Base-by-base conservation (phyloP, 2,888 invertebrate species). In the Fissipunctia ypsillon region DNA sequence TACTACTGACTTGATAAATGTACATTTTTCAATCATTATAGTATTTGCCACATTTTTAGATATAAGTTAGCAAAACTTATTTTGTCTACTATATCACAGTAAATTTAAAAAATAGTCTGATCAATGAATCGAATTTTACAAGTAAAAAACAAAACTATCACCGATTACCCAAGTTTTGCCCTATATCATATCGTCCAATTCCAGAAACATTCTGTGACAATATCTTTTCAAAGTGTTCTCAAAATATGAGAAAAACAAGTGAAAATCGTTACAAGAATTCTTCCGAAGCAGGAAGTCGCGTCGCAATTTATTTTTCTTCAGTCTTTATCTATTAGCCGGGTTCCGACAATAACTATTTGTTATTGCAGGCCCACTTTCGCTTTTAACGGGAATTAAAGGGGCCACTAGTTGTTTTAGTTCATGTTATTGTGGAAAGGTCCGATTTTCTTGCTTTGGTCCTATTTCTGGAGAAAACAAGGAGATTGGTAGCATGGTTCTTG, bases 321-420 rank as follows among this genome's bases (percentile, higher is more conserved):
- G 78, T 89, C 89, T 88, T 90, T 91, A 93, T 91, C 90, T 92
- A 90, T 92, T 90, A 90, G 90, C 85, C 71, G 84, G 88, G 81
- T 84, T 87, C 84, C 76, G 82, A 86, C 88, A 87, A 89, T 90
- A 91, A 92, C 92, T 92, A 92, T 93, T 93, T 92, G 91, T 92
- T 93, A 91, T 91, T 90, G 87, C 80, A 84, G 78, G 75, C 83
- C 83, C 84, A 80, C 82, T 83, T 80, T 88, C 89, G 87, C 88
- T 87, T 89, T 88, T 87, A 89, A 86, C 83, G 85, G 83, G 86
- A 90, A 91, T 90, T 90, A 91, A 85, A 84, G 88, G 88, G 87
- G 69, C 74, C 63, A 69, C 63, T 69, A 69, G 73, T 79, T 78
- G 78, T 85, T 82, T 73, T 75, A 76, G 74, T 60, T 68, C 60